Evolutionary conservation across 2,797 vertebrate species (phyloP), one percentile per base, ranked within the genome.

Genomic region (Erithacus rubecula): DNA sequence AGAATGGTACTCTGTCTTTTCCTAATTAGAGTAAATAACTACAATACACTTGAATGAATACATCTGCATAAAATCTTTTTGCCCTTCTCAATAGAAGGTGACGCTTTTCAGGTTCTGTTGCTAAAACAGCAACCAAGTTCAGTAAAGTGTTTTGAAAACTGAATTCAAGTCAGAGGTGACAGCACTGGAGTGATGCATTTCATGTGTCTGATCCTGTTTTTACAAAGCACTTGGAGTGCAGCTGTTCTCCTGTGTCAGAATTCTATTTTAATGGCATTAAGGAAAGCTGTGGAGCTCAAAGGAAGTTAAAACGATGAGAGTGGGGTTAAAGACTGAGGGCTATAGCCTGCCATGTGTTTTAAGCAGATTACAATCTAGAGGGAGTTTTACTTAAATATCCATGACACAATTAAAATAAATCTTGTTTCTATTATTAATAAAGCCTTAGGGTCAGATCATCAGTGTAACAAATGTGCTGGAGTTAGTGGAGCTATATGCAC

Each of bases 351-450:
- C 52, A 30, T 87, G 83, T 76, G 80, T 90, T 92, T 95, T 76
- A 94, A 88, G 63, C 63, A 88, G 72, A 95, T 94, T 95, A 86
- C 70, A 87, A 84, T 96, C 94, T 94, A 94, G 88, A 94, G 93
- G 90, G 94, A 96, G 68, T 97, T 96, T 94, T 80, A 93, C 87
- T 96, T 90, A 94, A 96, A 96, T 96, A 94, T 96, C 95, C 93
- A 77, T 94, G 90, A 89, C 95, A 96, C 95, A 96, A 92, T 96
- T 96, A 96, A 93, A 96, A 90, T 84, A 60, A 90, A 90, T 91
- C 91, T 91, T 84, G 80, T 78, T 94, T 94, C 95, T 95, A 94
- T 94, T 96, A 91, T 96, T 96, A 95, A 96, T 87, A 87, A 91
- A 89, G 91, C 94, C 77, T 87, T 86, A 84, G 83, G 88, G 93